phyloP scores from a whole-genome alignment of 2,888 invertebrate genomes.

The Drosophila phalerata region DNA sequence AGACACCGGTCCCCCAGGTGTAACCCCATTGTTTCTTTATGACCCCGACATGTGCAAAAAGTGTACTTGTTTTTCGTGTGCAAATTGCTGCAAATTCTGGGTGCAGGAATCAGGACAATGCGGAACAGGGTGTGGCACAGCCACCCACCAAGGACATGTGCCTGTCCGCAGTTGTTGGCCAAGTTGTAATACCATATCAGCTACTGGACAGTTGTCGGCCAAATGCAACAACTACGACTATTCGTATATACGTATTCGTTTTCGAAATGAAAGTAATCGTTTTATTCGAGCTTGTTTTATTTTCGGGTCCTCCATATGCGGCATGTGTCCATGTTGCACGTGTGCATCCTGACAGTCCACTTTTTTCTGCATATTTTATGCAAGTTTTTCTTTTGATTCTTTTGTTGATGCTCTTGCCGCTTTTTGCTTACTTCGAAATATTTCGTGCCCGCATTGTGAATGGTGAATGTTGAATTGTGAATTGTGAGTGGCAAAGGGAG shows the following conservation, averaged over 20 bases:
- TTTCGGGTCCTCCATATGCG: slow-evolving; percentile 35
- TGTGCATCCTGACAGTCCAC: slow-evolving; percentile 48
- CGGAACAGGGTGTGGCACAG: neutral
- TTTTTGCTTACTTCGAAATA: slow-evolving; percentile 40
- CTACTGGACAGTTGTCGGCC: slow-evolving; percentile 57
- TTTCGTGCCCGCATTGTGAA: slow-evolving; percentile 34
- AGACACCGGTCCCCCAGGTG: slow-evolving; percentile 16
- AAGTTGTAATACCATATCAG: slow-evolving; percentile 75
- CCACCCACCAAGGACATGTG: slow-evolving; percentile 49
- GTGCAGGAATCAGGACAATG: slow-evolving; percentile 18
- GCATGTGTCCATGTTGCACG: slow-evolving; percentile 25
- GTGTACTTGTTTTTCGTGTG: slow-evolving; percentile 31
- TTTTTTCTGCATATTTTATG: slow-evolving; percentile 51
- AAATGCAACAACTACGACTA: slow-evolving; percentile 10
- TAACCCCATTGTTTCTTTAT: slow-evolving; percentile 31
- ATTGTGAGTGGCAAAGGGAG: slow-evolving; percentile 16
- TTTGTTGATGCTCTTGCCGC: slow-evolving; percentile 30
- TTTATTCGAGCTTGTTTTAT: slow-evolving; percentile 24
- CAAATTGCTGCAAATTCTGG: slow-evolving; percentile 68
- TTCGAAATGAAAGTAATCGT: slow-evolving; percentile 47
- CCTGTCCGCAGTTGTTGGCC: slow-evolving; percentile 74
- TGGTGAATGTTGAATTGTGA: slow-evolving; percentile 27
- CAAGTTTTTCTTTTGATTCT: slow-evolving; percentile 39
- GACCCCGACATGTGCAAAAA: slow-evolving; percentile 27
- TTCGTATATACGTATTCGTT: slow-evolving; percentile 11